A percentile compares a stretch with the other conserved stretches of the same genome.
These are phyloP conservation scores for Didymodactylos carnosus DNA, from an alignment of 2,888 invertebrate species.

Conservation along the genomic window DNA sequence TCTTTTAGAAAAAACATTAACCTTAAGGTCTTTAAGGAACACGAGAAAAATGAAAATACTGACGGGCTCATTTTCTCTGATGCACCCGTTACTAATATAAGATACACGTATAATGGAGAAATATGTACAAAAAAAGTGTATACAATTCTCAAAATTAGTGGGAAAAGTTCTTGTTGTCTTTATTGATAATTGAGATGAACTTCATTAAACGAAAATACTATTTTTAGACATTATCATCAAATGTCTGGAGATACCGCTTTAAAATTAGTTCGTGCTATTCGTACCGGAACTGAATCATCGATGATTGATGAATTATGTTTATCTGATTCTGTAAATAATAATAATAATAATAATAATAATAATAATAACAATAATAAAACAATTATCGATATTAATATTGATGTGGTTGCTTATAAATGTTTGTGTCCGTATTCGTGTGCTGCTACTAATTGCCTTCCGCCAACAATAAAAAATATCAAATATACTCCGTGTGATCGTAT, in stretches of 20 bases:
- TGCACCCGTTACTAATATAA: too few species aligned
- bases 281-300: not conserved
- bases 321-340: too few species aligned
- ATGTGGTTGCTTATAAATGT: not conserved
- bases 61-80: too few species aligned
- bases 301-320: not conserved
- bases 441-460: not conserved
- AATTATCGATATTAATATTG: not conserved
- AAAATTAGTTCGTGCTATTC: not conserved
- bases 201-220: too few species aligned
- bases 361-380: not conserved
- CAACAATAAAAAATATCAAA: not conserved
- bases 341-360: not conserved
- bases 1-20: too few species aligned
- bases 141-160: too few species aligned
- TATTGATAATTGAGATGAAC: too few species aligned
- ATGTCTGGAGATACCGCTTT: not conserved
- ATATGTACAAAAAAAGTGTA: too few species aligned
- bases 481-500: not conserved
- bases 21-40: too few species aligned
- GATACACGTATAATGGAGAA: too few species aligned
- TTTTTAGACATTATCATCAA: not conserved
- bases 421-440: not conserved
- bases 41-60: too few species aligned
- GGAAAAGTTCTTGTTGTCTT: too few species aligned